Evolutionary conservation across 2,113 vertebrate genomes (phyloP), one percentile per base, ranked within the genome.

Genomic region (Phrynocephalus versicolor): DNA sequence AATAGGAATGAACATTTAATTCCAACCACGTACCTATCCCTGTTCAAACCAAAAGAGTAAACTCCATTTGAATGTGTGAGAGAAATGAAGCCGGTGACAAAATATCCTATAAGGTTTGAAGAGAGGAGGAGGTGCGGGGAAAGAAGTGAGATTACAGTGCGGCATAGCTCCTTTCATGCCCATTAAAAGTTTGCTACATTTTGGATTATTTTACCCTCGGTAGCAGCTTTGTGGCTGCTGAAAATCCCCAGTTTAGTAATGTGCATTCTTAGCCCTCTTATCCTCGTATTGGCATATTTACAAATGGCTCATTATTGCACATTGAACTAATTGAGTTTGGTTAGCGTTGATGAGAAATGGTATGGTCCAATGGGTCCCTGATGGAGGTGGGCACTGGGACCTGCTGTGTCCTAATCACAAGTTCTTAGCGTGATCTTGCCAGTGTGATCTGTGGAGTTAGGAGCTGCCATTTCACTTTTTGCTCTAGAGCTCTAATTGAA

Each of bases 21-120:
- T 94, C 93, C 91, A 94, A 89, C 92, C 92, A 94, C 91, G 89
- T 93, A 60, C 90, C 91, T 21, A 35, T 85, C 0, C 23, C 88
- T 87, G 89, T 25, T 93, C 90, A 93, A 90, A 85, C 91, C 75
- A 88, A 78, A 13, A 91, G 91, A 92, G 81, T 79, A 86, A 94
- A 92, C 92, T 91, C 85, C 0, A 0, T 88, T 92, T 88, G 90
- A 87, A 88, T 70, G 91, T 75, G 25, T 78, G 89, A 87, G 90
- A 89, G 85, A 64, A 81, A 79, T 90, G 92, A 33, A 0, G 84
- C 87, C 81, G 13, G 60, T 82, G 91, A 87, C 88, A 94, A 6
- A 83, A 85, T 93, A 91, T 90, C 91, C 90, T 90, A 88, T 12
- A 25, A 90, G 88, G 45, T 41, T 73, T 64, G 74, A 78, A 60